A percentile compares a stretch with the other conserved stretches of the same genome.
Conservation (phyloP, 2,888 invertebrate genomes). For the Acronicta alni region DNA sequence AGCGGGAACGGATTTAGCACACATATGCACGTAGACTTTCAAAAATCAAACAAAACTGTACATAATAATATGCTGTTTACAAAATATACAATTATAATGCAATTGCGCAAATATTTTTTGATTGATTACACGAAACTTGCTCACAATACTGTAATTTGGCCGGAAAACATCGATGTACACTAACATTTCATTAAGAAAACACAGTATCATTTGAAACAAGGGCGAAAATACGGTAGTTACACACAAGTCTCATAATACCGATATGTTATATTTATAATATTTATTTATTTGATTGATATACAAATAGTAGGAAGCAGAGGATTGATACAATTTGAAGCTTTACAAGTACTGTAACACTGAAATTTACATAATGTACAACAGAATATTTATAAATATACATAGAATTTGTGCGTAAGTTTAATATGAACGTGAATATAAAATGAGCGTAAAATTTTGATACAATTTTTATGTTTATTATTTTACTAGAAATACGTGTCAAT, state of each 20-base stretch:
- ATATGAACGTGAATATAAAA: conserved; percentile 39
- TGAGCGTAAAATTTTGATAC: conserved; percentile 40
- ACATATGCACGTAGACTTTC: conserved; percentile 57
- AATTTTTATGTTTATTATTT: conserved; percentile 38
- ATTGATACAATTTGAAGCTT: conserved; percentile 39
- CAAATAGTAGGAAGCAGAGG: conserved; percentile 39
- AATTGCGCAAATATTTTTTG: conserved; percentile 35
- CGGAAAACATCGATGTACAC: conserved; percentile 64
- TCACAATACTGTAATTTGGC: conserved; percentile 66
- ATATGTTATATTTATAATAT: conserved; percentile 54
- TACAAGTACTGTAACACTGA: conserved; percentile 57
- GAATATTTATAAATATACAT: conserved; percentile 56
- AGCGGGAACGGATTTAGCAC: conserved; percentile 52
- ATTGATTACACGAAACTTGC: conserved; percentile 42
- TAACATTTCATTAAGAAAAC: conserved; percentile 38
- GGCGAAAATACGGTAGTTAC: conserved; percentile 27
- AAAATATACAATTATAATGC: conserved; percentile 69
- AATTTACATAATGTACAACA: conserved; percentile 79
- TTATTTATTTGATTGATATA: conserved; percentile 43
- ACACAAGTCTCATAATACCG: conserved; percentile 45
- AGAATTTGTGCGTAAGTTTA: conserved; percentile 53
- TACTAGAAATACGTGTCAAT: conserved; percentile 49
- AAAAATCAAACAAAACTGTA: conserved; percentile 64
- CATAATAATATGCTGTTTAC: conserved; percentile 66
- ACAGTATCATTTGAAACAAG: conserved; percentile 37